A percentile compares a stretch with the other conserved stretches of the same genome.
These are phyloP conservation scores for Parnassius apollo DNA, from an alignment of 2,888 invertebrate genomes.

Conservation along the genomic window DNA sequence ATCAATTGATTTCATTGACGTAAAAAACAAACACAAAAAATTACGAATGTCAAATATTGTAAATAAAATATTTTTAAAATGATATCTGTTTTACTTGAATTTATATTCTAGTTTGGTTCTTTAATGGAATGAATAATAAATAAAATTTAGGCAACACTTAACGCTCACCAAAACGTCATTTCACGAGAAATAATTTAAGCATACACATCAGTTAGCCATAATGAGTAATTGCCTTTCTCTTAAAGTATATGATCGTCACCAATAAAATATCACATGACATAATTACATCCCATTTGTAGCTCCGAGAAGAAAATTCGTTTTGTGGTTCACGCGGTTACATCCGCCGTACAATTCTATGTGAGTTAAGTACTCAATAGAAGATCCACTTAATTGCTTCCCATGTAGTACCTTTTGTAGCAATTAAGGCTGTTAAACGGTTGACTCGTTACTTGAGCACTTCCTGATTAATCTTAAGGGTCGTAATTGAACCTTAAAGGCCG, in stretches of 20 bases:
- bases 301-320: constrained; percentile 36
- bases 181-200: neutral
- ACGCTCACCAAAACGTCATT: neutral
- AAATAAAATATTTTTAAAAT: too few species aligned
- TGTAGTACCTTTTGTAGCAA: constrained; percentile 53
- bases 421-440: constrained; percentile 56
- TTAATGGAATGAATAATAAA: too few species aligned
- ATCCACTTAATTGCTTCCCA: constrained; percentile 56
- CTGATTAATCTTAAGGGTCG: constrained; percentile 61
- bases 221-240: constrained; percentile 5
- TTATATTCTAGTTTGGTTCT: too few species aligned
- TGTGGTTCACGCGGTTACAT: constrained; percentile 41
- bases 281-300: constrained; percentile 42
- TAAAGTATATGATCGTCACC: constrained; percentile 22
- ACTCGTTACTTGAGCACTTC: constrained; percentile 45
- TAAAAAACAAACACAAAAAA: too few species aligned
- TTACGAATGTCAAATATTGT: too few species aligned
- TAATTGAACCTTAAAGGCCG: constrained; percentile 51
- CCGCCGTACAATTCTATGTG: constrained; percentile 28
- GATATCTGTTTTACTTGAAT: too few species aligned
- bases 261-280: constrained; percentile 27
- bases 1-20: too few species aligned
- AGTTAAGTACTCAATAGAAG: constrained; percentile 45
- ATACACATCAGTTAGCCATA: constrained; percentile 3
- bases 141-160: too few species aligned